Conservation (phyloP, 2,888 invertebrate species). For the Nomada ferruginata region DNA sequence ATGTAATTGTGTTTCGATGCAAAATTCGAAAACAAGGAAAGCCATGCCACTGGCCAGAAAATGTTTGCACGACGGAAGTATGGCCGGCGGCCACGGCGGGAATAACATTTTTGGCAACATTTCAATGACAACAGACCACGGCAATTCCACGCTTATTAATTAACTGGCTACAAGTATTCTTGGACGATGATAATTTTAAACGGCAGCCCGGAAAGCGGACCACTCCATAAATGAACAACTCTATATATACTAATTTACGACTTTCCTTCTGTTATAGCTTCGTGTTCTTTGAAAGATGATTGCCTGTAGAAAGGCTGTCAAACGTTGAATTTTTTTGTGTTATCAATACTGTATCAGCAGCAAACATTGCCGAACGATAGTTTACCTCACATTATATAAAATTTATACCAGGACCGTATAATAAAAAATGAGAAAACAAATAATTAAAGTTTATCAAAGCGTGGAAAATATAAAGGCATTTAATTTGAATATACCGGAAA, state of each 20-base stretch:
- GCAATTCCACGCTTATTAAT: slow-evolving; percentile 68
- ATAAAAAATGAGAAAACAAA: no score
- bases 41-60: neutral
- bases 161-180: slow-evolving; percentile 64
- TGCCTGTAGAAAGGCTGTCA: no score
- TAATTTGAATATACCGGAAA: neutral
- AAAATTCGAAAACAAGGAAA: slow-evolving; percentile 38
- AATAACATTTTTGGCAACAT: slow-evolving; percentile 71
- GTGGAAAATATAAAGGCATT: no score
- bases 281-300: no score
- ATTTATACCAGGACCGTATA: no score
- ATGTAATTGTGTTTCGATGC: slow-evolving; percentile 63
- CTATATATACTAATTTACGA: slow-evolving; percentile 43
- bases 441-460: no score
- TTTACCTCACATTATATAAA: no score
- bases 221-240: slow-evolving; percentile 28
- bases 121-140: slow-evolving; percentile 65
- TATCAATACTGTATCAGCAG: no score
- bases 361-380: no score
- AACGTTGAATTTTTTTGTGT: no score
- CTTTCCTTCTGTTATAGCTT: slow-evolving; percentile 23
- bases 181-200: slow-evolving; percentile 59
- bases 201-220: slow-evolving; percentile 44
- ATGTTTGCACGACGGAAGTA: slow-evolving; percentile 60
- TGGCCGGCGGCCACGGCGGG: slow-evolving; percentile 40